These are phyloP conservation scores for Drosophila mulleri DNA, from an alignment of 2,888 invertebrate genomes.

Conservation along the genomic window DNA sequence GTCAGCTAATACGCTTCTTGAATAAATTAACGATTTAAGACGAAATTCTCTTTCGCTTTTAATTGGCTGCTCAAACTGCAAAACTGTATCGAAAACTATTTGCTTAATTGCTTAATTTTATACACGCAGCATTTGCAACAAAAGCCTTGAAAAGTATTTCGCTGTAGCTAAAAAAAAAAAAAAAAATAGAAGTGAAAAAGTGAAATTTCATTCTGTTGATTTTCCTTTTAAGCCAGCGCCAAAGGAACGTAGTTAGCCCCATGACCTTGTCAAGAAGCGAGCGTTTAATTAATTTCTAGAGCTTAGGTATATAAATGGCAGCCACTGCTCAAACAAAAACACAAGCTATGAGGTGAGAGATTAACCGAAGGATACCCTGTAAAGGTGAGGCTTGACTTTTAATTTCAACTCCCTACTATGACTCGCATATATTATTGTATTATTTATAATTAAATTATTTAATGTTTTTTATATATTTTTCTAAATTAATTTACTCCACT, in stretches of 20 bases:
- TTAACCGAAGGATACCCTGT: neutral
- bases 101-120: constrained; percentile 53
- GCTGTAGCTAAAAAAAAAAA: neutral
- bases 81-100: constrained; percentile 44
- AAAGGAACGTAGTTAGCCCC: constrained; percentile 26
- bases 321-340: constrained; percentile 19
- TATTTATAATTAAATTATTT: no score
- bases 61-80: constrained; percentile 3
- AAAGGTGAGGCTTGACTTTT: neutral
- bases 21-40: constrained; percentile 2
- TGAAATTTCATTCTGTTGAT: constrained; percentile 24
- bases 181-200: no score
- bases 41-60: neutral
- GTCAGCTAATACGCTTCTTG: constrained; percentile 31
- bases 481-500: neutral
- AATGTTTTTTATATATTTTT: neutral
- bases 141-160: constrained; percentile 21
- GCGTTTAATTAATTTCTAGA: constrained; percentile 69
- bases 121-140: constrained; percentile 29
- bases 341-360: neutral
- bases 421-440: no score
- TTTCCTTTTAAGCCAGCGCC: constrained; percentile 22
- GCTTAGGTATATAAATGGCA: constrained; percentile 54
- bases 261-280: constrained; percentile 56
- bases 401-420: neutral